These are phyloP conservation scores for Latrodectus elegans DNA, from an alignment of 2,888 invertebrate genomes.

Conservation along the genomic window DNA sequence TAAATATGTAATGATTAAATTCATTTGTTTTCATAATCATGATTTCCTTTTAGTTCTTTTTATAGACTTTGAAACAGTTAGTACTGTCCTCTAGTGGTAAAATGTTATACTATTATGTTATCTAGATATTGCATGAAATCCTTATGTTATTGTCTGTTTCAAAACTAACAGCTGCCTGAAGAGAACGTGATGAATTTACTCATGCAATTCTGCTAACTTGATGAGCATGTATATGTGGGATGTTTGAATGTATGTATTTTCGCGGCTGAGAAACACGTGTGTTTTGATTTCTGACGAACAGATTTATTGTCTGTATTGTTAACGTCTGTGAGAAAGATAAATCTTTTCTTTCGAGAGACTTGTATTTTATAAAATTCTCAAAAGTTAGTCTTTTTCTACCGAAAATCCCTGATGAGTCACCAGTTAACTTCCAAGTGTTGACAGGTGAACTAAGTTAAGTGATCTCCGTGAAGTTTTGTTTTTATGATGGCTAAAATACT, in stretches of 20 bases:
- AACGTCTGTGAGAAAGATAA: background rate
- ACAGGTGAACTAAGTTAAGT: constrained; percentile 38
- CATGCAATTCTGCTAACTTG: background rate
- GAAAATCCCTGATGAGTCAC: constrained; percentile 56
- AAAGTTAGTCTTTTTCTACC: constrained; percentile 14
- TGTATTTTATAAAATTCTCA: constrained; percentile 4
- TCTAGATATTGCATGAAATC: background rate
- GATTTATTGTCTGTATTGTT: constrained; percentile 9
- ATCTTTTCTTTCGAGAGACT: background rate
- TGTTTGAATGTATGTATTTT: constrained; percentile 33
- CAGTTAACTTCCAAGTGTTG: constrained; percentile 43
- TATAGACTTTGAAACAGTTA: constrained; percentile 74
- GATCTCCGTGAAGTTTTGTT: background rate
- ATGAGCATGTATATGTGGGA: constrained; percentile 35
- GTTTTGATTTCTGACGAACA: background rate
- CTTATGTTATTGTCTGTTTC: background rate
- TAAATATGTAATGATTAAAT: too few species aligned
- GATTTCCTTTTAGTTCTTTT: too few species aligned
- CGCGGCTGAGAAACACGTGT: constrained; percentile 38
- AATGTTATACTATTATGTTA: background rate
- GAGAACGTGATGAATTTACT: background rate
- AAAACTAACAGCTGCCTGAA: background rate
- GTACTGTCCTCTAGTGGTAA: constrained; percentile 77
- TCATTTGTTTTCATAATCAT: too few species aligned
- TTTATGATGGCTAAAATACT: constrained; percentile 62